Evolutionary conservation across 37 sponge, comb jelly and placozoan genomes (phyloP).

Genomic region (Aplysina aerophoba): DNA sequence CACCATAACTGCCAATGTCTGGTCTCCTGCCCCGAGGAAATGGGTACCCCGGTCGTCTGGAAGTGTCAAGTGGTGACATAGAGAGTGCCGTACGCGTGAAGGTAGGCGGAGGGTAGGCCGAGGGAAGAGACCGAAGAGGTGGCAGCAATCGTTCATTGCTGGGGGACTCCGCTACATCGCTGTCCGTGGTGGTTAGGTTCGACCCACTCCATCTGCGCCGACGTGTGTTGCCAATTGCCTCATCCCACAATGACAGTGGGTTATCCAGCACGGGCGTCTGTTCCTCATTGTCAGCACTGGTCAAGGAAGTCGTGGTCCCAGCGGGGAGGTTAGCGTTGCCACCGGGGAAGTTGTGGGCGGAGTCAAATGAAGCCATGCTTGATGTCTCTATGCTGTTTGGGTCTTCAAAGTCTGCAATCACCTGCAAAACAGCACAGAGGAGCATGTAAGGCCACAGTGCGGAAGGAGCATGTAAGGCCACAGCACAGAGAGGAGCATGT

Average conservation of each 20-base stretch:
- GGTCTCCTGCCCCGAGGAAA: background rate
- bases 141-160: background rate
- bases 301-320: constrained; percentile 5
- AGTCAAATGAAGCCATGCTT: constrained; percentile 10
- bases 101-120: background rate
- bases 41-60: constrained; percentile 14
- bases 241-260: constrained; percentile 8
- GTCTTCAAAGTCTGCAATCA: constrained; percentile 30
- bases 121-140: background rate
- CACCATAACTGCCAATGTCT: background rate
- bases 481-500: no score
- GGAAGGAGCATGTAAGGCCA: no score
- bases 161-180: background rate
- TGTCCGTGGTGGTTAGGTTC: background rate
- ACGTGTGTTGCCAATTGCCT: background rate
- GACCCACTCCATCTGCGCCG: constrained; percentile 29
- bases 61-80: background rate
- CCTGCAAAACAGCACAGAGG: background rate
- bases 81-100: background rate
- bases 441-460: no score
- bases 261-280: constrained; percentile 12
- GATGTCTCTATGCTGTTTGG: background rate
- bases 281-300: constrained; percentile 14
- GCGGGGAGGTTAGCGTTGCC: background rate
- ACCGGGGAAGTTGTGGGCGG: background rate